Evolutionary conservation across 2,113 vertebrate species (phyloP), one percentile per base, ranked within the genome.

Genomic region (Perca schrenkii): DNA sequence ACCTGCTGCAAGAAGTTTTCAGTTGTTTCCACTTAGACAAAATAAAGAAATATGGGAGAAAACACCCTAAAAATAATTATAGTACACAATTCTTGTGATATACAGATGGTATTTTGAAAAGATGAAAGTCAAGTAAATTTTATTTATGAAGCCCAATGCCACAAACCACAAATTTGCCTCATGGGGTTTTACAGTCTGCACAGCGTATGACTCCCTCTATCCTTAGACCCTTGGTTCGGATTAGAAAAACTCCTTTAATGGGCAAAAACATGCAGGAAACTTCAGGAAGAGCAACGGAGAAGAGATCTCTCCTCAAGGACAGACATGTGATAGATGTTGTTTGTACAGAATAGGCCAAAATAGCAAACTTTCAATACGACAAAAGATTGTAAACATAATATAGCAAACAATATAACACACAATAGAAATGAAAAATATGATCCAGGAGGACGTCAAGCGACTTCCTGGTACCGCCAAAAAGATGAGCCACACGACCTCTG

Each of bases 181-280:
- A 10, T 4, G 13, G 15, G 13, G 6, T 46, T 46, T 50, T 25
- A 10, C n/a, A 10, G 63, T 28, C 22, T 28, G 1, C 1, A 11
- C 25, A 53, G 49, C 6, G 3, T 31, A 7, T 7, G 65, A 68
- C 49, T 68, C 16, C 16, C 22, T 50, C 25, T 12, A 0, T 13
- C 15, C 46, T 50, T 3, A 66, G 63, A 65, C n/a, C 34, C 53
- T 22, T 11, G 8, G 3, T 10, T 62, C 31, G 5, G 34, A 25
- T 14, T 4, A 52, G 49, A n/a, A 53, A 19, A 34, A 34, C 66
- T 53, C 49, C 66, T 68, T 68, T 68, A 34, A 68, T 68, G 66
- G 66, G 6, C 66, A 34, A 66, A 49, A 64, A 2, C 6, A 21
- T 43, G 10, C 40, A 43, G 40, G 17, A 21, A 36, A 36, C 8